Evolutionary conservation across 2,888 invertebrate genomes (phyloP), one percentile per base, ranked within the genome.

Genomic region (Urechis unicinctus): DNA sequence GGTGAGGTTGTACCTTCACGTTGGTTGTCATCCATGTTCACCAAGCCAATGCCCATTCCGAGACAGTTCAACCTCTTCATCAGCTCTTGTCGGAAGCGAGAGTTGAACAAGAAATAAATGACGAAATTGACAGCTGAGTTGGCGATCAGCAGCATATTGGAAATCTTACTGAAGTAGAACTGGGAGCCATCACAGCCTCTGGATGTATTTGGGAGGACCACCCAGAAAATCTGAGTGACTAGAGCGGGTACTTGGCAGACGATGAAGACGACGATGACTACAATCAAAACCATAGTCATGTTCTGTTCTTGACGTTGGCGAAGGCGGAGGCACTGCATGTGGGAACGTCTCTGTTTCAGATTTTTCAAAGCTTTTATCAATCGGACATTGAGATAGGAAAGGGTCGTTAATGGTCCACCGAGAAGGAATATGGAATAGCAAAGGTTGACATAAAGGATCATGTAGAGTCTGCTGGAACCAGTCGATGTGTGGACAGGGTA

Each of bases 231-330:
- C 51, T 65, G 63, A 46, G 61, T 65, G 50, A 65, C 50, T 25
- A 64, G 57, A 9, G 65, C 61, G 9, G 64, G 64, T 6, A 55
- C 49, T 58, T 65, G 65, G 53, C 64, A 65, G 30, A 65, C 53
- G 51, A 58, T 65, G 56, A 65, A 65, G 6, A 65, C 59, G 31
- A 65, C 36, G 29, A 65, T 53, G 25, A 65, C 64, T 41, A 65
- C 51, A 47, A 65, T 63, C 25, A 65, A 59, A 9, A 65, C 65
- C 29, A 65, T 54, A 6, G 65, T 65, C 53, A 65, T 61, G 58
- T 65, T 65, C 57, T 63, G 62, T 55, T 65, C 64, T 47, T 64
- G 61, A 30, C 62, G 63, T 48, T 61, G 59, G 13, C 57, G 55
- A 28, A 50, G 26, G 48, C 51, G 52, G 13, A n/a, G 41, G 13